Conservation (phyloP, 2,888 invertebrate genomes). For the Disparrhopalites patrizii region DNA sequence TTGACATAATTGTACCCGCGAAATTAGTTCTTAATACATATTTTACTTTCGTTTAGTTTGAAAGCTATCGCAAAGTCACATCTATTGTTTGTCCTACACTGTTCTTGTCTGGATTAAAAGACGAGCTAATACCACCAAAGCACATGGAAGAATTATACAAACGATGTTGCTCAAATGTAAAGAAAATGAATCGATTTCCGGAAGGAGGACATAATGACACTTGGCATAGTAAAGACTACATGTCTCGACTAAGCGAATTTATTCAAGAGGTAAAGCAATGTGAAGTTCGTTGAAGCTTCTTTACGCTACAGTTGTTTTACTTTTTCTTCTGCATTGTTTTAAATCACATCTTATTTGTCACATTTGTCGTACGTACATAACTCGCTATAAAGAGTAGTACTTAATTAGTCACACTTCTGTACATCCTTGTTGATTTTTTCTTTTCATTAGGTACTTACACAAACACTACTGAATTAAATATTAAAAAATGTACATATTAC, state of each 20-base stretch:
- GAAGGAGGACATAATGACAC: conserved; percentile 96
- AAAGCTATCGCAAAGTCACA: conserved; percentile 63
- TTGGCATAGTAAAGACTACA: conserved; percentile 81
- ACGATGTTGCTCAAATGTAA: conserved; percentile 68
- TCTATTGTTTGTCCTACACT: conserved; percentile 71
- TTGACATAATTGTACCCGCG: too few species aligned
- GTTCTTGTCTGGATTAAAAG: conserved; percentile 82
- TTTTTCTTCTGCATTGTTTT: not conserved
- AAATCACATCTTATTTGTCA: not conserved
- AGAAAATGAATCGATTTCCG: conserved; percentile 71
- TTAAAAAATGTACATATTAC: too few species aligned
- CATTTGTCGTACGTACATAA: not conserved
- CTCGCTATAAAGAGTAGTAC: not conserved
- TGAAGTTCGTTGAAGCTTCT: not conserved
- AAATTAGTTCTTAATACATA: not conserved
- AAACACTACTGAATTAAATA: too few species aligned
- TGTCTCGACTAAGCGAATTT: conserved; percentile 52
- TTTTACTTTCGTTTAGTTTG: conserved; percentile 51
- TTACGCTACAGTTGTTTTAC: not conserved
- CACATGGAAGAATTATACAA: conserved; percentile 82
- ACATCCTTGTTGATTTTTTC: not conserved
- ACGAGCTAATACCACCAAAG: conserved; percentile 79
- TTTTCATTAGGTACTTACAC: not conserved
- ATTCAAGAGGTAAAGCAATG: conserved; percentile 51
- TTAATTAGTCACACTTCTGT: too few species aligned